Evolutionary conservation across 2,888 invertebrate species (phyloP).

Genomic region (Melanargia galathea): DNA sequence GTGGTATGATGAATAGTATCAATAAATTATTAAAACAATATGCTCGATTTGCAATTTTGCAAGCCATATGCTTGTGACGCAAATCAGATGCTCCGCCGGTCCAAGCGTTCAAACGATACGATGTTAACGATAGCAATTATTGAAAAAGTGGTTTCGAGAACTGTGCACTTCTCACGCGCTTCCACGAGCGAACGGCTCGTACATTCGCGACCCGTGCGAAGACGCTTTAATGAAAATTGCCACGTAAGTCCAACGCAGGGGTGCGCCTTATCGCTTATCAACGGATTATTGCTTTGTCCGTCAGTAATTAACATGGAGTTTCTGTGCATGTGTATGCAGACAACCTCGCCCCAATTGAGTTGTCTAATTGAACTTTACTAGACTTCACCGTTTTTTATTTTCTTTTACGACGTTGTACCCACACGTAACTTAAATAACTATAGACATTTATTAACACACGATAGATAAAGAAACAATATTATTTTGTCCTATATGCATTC

Average conservation of each 20-base stretch:
- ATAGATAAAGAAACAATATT: no score
- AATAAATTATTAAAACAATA: no score
- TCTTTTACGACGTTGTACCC: neutral
- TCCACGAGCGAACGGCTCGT: neutral
- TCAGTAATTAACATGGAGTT: conserved; percentile 66
- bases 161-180: neutral
- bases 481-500: no score
- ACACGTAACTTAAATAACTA: neutral
- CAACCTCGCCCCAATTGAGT: conserved; percentile 37
- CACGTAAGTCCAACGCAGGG: conserved; percentile 50
- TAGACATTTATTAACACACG: no score
- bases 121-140: no score
- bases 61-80: no score
- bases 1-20: no score
- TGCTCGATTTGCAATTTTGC: no score
- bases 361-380: conserved; percentile 27
- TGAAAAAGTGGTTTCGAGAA: no score
- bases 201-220: neutral
- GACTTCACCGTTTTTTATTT: conserved; percentile 7
- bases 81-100: no score
- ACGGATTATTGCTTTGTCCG: conserved; percentile 64
- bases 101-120: no score
- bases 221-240: conserved; percentile 71
- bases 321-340: conserved; percentile 42
- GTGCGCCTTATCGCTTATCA: conserved; percentile 77